Conservation (phyloP, 2,113 vertebrate species). For the Gnathonemus echidnorhynchus region DNA sequence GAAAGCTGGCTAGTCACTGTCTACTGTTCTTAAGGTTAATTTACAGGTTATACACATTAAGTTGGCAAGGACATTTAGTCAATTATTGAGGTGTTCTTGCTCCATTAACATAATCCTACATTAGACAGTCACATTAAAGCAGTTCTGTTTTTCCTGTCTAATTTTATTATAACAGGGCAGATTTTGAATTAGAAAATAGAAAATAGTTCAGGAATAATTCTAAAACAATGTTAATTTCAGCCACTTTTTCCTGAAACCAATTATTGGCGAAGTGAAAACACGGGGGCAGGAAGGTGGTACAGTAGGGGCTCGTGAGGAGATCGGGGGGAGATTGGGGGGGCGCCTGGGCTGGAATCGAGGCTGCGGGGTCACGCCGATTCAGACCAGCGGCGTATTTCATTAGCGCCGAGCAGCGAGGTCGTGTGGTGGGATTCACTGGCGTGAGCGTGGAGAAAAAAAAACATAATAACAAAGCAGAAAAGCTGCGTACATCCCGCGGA, state of each 20-base stretch:
- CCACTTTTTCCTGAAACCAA: not conserved
- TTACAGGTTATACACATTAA: not conserved
- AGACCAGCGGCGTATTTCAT: not conserved
- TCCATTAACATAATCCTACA: not conserved
- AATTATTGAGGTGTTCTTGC: not conserved
- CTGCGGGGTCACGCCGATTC: not conserved
- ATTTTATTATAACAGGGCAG: constrained; percentile 1
- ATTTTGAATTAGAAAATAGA: not conserved
- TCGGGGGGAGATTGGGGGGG: not conserved
- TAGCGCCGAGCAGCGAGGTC: not conserved
- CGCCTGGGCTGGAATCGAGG: not conserved
- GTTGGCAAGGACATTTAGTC: not conserved
- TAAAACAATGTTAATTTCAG: not conserved
- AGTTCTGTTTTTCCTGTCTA: not conserved
- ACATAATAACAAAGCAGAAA: not conserved
- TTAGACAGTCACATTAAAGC: not conserved
- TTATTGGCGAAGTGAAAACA: not conserved
- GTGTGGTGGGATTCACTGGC: not conserved
- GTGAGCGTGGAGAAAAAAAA: not conserved
- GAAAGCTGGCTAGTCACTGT: not conserved
- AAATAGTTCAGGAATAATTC: not conserved
- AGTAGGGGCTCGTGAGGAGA: not conserved
- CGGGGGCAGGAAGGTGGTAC: not conserved
- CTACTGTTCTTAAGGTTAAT: not conserved
- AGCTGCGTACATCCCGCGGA: not conserved